These are phyloP conservation scores for Luperina nickerlii DNA, from an alignment of 2,888 invertebrate species.

Conservation along the genomic window DNA sequence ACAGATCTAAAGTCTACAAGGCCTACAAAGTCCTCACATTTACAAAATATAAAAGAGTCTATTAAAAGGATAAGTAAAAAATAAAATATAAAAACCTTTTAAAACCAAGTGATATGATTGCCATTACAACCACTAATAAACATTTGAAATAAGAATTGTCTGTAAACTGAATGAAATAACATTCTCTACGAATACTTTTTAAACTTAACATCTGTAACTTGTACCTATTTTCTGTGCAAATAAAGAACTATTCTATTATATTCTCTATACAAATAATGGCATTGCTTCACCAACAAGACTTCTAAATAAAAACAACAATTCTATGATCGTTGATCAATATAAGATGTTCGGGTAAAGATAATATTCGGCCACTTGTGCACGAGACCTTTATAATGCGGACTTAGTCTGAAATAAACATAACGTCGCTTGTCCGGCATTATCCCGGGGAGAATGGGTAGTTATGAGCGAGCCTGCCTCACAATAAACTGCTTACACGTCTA, in stretches of 20 bases:
- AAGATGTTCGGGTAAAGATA: conserved; percentile 64
- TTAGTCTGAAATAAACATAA: conserved; percentile 85
- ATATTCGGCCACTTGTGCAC: conserved; percentile 72
- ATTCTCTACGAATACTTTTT: neutral
- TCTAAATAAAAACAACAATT: conserved; percentile 18
- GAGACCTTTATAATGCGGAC: conserved; percentile 78
- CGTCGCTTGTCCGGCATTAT: conserved; percentile 84
- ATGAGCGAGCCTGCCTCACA: conserved; percentile 84
- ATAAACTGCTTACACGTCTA: conserved; percentile 87
- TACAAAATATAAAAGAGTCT: too few species aligned
- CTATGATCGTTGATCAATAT: conserved; percentile 52
- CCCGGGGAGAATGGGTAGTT: conserved; percentile 87
- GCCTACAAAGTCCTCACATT: too few species aligned
- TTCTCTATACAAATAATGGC: neutral
- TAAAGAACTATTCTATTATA: too few species aligned
- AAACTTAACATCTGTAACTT: too few species aligned
- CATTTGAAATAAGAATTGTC: too few species aligned
- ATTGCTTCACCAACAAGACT: neutral
- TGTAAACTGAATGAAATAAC: neutral
- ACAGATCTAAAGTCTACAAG: too few species aligned
- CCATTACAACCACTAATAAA: too few species aligned
- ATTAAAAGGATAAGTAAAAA: too few species aligned
- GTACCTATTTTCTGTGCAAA: too few species aligned
- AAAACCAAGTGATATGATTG: too few species aligned
- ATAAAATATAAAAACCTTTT: too few species aligned